Conservation (phyloP, 2,113 vertebrate genomes). For the Eira barbara region DNA sequence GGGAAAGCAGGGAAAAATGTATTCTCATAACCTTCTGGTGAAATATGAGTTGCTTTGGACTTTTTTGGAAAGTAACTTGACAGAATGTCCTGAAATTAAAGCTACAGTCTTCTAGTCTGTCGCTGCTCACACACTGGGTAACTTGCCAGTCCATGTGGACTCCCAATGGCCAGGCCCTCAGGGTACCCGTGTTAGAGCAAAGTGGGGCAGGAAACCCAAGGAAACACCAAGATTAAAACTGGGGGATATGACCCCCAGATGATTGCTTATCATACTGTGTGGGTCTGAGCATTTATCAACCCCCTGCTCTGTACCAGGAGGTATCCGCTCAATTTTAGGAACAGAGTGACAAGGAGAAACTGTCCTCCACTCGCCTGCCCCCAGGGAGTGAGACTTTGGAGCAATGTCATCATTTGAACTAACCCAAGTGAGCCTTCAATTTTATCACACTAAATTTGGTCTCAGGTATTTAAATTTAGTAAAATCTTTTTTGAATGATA, state of each 20-base stretch:
- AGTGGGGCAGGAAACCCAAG: background rate
- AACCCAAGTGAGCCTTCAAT: background rate
- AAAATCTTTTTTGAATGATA: background rate
- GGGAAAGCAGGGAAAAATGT: background rate
- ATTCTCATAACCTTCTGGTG: background rate
- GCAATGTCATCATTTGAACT: background rate
- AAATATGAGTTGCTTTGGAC: background rate
- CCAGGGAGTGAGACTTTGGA: background rate
- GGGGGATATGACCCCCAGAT: background rate
- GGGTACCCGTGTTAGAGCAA: background rate
- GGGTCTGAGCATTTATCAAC: background rate
- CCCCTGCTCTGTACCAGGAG: background rate
- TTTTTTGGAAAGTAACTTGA: background rate
- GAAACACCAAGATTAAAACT: background rate
- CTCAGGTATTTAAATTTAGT: background rate
- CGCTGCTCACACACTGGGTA: background rate
- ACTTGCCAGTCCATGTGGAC: background rate
- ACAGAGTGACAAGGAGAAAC: background rate
- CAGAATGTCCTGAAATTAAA: background rate
- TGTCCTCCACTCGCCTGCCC: rapidly evolving
- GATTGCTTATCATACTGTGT: background rate
- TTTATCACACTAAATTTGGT: background rate
- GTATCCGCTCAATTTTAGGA: background rate
- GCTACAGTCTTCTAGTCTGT: background rate
- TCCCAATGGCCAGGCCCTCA: background rate